These are phyloP conservation scores for Lasius platythorax DNA, from an alignment of 2,888 invertebrate genomes.

Conservation along the genomic window DNA sequence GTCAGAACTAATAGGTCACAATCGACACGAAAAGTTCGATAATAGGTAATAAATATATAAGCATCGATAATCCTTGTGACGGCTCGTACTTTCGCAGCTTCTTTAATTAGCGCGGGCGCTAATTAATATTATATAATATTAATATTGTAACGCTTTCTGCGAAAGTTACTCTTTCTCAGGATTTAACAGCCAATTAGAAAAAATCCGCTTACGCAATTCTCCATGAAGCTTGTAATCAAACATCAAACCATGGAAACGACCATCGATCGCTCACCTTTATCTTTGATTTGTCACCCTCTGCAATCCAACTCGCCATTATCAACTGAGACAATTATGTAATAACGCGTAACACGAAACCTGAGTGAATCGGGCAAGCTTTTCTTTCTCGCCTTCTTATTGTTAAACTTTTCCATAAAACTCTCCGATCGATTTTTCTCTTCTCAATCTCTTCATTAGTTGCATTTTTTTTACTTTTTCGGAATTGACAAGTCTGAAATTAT, in stretches of 20 bases:
- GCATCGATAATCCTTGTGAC: background rate
- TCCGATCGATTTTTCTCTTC: background rate
- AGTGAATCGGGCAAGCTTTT: background rate
- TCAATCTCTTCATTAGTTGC: background rate
- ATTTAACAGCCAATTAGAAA: background rate
- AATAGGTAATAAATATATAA: background rate
- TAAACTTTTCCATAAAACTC: background rate
- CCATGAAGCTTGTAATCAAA: background rate
- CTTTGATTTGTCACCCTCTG: background rate
- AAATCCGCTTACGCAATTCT: conserved; percentile 4
- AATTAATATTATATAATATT: background rate
- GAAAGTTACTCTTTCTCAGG: background rate
- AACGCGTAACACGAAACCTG: background rate
- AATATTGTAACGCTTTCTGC: background rate
- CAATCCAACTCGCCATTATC: background rate
- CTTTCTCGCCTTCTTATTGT: background rate
- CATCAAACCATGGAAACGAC: background rate
- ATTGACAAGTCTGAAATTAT: background rate
- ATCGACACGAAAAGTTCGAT: background rate
- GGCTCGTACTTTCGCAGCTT: conserved; percentile 37
- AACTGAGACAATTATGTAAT: conserved; percentile 13
- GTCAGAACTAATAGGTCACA: background rate
- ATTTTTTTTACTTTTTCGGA: background rate
- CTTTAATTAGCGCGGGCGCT: background rate
- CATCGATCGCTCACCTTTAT: conserved; percentile 16